Evolutionary conservation across 2,113 vertebrate species (phyloP).

Genomic region (Panurus biarmicus): DNA sequence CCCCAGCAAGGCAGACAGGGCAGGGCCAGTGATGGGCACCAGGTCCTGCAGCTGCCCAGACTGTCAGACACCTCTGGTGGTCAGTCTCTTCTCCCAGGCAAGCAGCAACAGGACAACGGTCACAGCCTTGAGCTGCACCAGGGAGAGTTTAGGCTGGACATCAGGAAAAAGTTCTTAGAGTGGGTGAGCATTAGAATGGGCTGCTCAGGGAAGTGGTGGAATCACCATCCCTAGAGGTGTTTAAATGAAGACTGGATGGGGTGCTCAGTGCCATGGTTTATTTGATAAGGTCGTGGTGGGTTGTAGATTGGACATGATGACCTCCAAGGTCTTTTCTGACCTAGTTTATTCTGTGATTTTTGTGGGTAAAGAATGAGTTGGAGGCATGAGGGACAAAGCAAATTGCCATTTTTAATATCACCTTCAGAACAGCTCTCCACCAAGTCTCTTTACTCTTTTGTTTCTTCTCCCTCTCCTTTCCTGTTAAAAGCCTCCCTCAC

Average conservation of each 20-base stretch:
- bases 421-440: neutral
- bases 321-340: no score
- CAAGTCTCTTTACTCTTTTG: neutral
- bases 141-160: neutral
- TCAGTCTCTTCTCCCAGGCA: no score
- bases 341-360: neutral
- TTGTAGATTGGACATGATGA: no score
- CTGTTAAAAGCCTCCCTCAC: neutral
- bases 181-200: neutral
- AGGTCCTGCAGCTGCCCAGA: neutral
- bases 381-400: neutral
- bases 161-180: neutral
- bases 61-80: rapidly evolving
- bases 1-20: neutral
- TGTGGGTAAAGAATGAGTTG: neutral
- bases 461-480: neutral
- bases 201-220: neutral
- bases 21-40: neutral
- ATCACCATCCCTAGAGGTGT: neutral
- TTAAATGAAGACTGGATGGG: neutral
- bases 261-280: neutral
- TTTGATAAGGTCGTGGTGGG: neutral
- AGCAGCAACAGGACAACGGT: neutral
- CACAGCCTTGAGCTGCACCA: neutral
- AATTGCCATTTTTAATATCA: neutral